Percentiles rank a stretch among this genome's conserved stretches.
Conservation (phyloP, 2,797 vertebrate species). For the Babyrousa celebensis region DNA sequence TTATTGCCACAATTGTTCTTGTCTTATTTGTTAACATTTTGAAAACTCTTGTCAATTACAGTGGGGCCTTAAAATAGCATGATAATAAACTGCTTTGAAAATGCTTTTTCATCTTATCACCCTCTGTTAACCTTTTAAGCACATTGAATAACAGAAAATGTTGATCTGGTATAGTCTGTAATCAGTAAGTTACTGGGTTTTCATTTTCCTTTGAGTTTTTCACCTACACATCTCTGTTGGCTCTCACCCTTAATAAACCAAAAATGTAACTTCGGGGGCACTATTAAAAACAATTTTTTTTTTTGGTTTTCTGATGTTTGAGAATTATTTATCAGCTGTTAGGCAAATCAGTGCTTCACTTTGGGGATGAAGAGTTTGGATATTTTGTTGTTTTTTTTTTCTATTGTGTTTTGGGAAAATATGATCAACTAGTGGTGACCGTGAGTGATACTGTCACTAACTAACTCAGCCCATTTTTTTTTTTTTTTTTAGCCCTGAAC, state of each 20-base stretch:
- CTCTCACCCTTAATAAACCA: not conserved
- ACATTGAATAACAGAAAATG: slow-evolving; percentile 50
- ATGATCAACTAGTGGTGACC: not conserved
- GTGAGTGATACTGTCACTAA: not conserved
- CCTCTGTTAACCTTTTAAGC: slow-evolving; percentile 46
- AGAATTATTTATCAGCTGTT: slow-evolving; percentile 40
- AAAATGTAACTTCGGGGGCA: not conserved
- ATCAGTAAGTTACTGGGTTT: slow-evolving; percentile 35
- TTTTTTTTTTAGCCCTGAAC: not conserved
- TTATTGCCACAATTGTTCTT: slow-evolving; percentile 72
- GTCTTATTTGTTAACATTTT: slow-evolving; percentile 63
- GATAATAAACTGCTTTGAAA: slow-evolving; percentile 63
- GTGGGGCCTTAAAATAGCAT: slow-evolving; percentile 22
- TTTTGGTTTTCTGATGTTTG: not conserved
- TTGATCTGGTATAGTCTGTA: not conserved
- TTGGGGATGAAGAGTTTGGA: not conserved
- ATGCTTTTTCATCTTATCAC: slow-evolving; percentile 11
- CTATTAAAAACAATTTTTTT: not conserved
- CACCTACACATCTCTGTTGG: not conserved
- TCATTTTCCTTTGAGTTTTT: slow-evolving; percentile 48
- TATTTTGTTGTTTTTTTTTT: not conserved
- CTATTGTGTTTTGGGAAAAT: slow-evolving; percentile 18
- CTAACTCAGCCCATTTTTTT: not conserved
- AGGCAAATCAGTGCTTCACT: not conserved
- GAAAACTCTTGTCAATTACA: not conserved